A percentile compares a stretch with the other conserved stretches of the same genome.
Evolutionary conservation across 2,888 invertebrate species (phyloP).

Genomic region (Rhamphomyia laevipes): DNA sequence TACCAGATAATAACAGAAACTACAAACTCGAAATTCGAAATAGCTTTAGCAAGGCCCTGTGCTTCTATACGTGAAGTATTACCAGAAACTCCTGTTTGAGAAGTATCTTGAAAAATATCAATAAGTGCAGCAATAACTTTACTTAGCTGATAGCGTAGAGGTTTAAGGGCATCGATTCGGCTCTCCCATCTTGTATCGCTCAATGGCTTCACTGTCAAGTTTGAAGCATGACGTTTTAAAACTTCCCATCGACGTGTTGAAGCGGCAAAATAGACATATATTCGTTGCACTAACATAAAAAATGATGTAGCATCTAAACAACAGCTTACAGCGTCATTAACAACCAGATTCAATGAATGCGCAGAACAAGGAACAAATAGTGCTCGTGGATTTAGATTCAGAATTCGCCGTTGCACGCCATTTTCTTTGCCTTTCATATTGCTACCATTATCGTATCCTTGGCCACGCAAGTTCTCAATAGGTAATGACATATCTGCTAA

Average conservation of each 20-base stretch:
- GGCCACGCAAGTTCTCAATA: constrained; percentile 8
- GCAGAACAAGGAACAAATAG: constrained; percentile 21
- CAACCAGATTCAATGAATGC: constrained; percentile 21
- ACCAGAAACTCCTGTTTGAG: neutral
- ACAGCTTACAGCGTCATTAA: constrained; percentile 20
- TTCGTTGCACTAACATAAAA: constrained; percentile 18
- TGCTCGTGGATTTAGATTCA: constrained; percentile 17
- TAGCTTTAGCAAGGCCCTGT: neutral
- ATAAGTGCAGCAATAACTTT: neutral
- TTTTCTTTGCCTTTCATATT: constrained; percentile 21
- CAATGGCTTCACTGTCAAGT: constrained; percentile 7
- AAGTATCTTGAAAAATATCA: neutral
- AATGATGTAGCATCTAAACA: constrained; percentile 14
- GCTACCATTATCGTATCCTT: constrained; percentile 22
- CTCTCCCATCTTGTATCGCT: constrained; percentile 7
- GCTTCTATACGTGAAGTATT: neutral
- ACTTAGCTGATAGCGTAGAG: neutral
- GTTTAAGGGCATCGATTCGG: constrained; percentile 2
- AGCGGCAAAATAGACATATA: constrained; percentile 20
- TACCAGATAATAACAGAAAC: neutral
- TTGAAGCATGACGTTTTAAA: constrained; percentile 6
- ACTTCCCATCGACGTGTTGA: constrained; percentile 16
- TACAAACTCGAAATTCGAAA: neutral
- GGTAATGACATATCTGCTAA: neutral
- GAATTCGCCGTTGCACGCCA: constrained; percentile 19